These are phyloP conservation scores for Drosophila seguyi DNA, from an alignment of 1,140 invertebrate genomes.

Conservation along the genomic window DNA sequence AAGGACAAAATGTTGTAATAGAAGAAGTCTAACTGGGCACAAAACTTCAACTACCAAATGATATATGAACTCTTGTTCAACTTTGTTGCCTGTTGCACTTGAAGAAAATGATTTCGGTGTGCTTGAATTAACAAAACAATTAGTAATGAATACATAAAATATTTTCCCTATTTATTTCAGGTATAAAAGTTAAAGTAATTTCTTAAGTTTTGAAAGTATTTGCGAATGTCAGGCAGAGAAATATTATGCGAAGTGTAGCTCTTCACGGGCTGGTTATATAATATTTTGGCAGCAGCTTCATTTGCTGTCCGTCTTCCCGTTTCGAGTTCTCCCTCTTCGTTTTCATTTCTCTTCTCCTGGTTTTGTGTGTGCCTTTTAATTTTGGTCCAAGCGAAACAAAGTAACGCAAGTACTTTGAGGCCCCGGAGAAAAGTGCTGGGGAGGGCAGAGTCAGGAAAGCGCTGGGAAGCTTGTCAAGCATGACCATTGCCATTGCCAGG, in stretches of 20 bases:
- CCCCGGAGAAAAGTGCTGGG: conserved; percentile 1
- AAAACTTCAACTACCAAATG: conserved; percentile 46
- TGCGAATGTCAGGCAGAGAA: too few relatives aligned
- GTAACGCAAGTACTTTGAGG: conserved; percentile 60
- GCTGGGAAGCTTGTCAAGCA: conserved; percentile 62
- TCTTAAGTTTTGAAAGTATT: too few relatives aligned
- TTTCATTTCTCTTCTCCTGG: conserved; percentile 8
- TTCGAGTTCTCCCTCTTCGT: conserved; percentile 4
- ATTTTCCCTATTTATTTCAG: neutral
- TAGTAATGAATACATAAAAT: neutral
- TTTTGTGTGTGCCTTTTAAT: conserved; percentile 43
- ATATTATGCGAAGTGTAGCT: neutral
- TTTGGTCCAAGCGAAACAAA: conserved; percentile 49
- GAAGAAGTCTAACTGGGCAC: conserved; percentile 4
- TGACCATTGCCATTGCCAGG: conserved; percentile 70
- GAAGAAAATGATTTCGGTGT: neutral
- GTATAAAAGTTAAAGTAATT: neutral
- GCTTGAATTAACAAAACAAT: neutral
- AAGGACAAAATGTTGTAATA: conserved; percentile 16
- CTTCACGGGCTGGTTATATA: conserved; percentile 16
- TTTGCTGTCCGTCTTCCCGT: conserved; percentile 10
- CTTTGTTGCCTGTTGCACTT: conserved; percentile 8
- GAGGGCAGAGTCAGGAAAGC: neutral
- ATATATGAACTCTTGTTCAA: conserved; percentile 38
- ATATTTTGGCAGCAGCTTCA: conserved; percentile 27